Conservation (phyloP, 2,888 invertebrate genomes). For the Caenorhabditis wallacei region DNA sequence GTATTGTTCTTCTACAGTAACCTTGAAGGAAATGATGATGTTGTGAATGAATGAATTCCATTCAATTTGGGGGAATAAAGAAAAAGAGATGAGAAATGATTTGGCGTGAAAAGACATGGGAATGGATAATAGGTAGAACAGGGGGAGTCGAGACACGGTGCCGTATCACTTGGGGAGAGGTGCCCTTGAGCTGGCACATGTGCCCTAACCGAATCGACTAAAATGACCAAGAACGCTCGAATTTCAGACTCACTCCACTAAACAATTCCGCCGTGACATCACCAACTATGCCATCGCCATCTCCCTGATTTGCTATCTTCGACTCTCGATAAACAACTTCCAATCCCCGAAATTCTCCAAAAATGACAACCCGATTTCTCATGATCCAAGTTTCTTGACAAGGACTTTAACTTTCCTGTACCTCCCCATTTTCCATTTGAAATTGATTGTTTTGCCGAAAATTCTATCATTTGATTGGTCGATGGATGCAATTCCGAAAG, state of each 20-base stretch:
- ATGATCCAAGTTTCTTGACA: constrained; percentile 89
- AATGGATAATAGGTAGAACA: not conserved
- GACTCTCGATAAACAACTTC: constrained; percentile 85
- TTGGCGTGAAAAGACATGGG: constrained; percentile 8
- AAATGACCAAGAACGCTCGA: too few species aligned
- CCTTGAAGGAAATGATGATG: constrained; percentile 49
- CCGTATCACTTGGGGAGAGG: too few species aligned
- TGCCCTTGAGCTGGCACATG: too few species aligned
- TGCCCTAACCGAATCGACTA: too few species aligned
- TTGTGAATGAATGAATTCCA: not conserved
- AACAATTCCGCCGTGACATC: constrained; percentile 27
- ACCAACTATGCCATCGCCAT: constrained; percentile 20
- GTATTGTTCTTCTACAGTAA: constrained; percentile 66
- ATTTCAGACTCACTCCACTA: constrained; percentile 36
- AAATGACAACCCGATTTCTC: constrained; percentile 97
- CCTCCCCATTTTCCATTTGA: constrained; percentile 93
- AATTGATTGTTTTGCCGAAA: constrained; percentile 90
- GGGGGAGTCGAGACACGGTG: too few species aligned
- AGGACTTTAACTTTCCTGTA: constrained; percentile 93
- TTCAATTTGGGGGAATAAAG: not conserved
- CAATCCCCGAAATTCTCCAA: constrained; percentile 87
- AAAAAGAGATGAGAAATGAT: constrained; percentile 19
- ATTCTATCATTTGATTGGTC: constrained; percentile 97
- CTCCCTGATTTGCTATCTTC: constrained; percentile 87
- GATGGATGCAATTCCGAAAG: constrained; percentile 95